Evolutionary conservation across 2,797 vertebrate genomes (phyloP), one percentile per base, ranked within the genome.

Genomic region (Phoeniculus purpureus): DNA sequence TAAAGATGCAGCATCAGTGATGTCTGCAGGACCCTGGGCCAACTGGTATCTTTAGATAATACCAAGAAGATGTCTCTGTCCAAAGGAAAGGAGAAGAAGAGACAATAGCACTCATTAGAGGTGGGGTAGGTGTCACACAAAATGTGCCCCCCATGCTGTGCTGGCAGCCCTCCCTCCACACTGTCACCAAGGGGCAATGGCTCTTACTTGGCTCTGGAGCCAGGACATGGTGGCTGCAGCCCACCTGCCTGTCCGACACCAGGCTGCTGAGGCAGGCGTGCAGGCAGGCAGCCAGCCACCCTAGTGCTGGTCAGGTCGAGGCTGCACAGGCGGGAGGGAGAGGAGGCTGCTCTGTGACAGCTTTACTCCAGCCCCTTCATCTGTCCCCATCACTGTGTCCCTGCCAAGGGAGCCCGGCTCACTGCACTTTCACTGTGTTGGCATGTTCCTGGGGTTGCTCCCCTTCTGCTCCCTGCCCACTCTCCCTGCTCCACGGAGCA

Each of bases 1-100:
- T 92, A 92, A 88, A 76, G 80, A 92, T 82, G 81, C 77, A 92
- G 74, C 68, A 78, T 67, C 79, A 73, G 74, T 59, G 88, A 21
- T 58, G 64, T n/a, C 81, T 86, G 75, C 76, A 72, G 71, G 74
- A 95, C 81, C 66, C 32, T 43, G 68, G 84, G 84, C 80, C 85
- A 89, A 18, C 29, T 40, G 54, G 92, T 94, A 72, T 88, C 79
- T 77, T 90, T 47, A 91, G 84, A 31, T 77, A 94, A 89, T 19
- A 83, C 45, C 0, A 10, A 83, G 71, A 92, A 70, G 68, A 92
- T 47, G 45, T 62, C 51, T 90, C 11, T 1, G 19, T 88, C 95
- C 90, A 87, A 84, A 91, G 23, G 68, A 56, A 89, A 62, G 78
- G 47, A 65, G 2, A 2, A 68, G 54, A 89, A 81, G 59, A 93